Percentiles rank a stretch among this genome's conserved stretches.
Conservation (phyloP, 2,888 invertebrate species). For the Hedya salicella region DNA sequence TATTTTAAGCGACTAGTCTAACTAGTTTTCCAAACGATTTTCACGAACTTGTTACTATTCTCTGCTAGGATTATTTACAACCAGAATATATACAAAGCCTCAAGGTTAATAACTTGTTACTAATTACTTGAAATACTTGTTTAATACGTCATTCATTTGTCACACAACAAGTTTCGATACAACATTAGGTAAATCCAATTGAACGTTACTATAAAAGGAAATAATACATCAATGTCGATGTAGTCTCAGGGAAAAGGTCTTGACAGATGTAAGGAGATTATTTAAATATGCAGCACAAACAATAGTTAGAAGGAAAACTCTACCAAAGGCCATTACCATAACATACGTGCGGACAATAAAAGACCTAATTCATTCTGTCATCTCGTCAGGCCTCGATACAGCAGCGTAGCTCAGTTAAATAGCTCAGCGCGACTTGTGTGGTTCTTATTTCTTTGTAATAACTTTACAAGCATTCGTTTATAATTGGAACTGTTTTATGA, state of each 20-base stretch:
- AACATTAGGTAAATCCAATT: not conserved
- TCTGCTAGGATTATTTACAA: not conserved
- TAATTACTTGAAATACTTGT: conserved; percentile 2
- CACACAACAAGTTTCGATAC: conserved; percentile 13
- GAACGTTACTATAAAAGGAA: not conserved
- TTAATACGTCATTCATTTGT: conserved; percentile 14
- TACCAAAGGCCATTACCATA: conserved; percentile 63
- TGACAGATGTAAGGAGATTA: conserved; percentile 27
- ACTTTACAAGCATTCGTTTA: not conserved
- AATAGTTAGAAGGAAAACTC: conserved; percentile 59
- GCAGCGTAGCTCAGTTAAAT: conserved; percentile 20
- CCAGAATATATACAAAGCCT: not conserved
- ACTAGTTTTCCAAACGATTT: too few species aligned
- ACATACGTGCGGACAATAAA: conserved; percentile 59
- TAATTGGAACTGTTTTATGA: not conserved
- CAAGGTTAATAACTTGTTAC: not conserved
- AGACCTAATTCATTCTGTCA: conserved; percentile 55
- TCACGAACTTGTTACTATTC: too few species aligned
- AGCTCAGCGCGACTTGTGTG: conserved; percentile 16
- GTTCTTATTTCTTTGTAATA: conserved; percentile 7
- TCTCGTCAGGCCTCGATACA: conserved; percentile 24
- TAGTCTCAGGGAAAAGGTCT: conserved; percentile 20
- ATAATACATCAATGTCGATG: not conserved
- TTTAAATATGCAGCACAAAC: conserved; percentile 17
- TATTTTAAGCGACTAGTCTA: too few species aligned